Percentiles rank a stretch among this genome's conserved stretches.
Evolutionary conservation across 2,113 vertebrate genomes (phyloP).

Genomic region (Pomatorhinus ruficollis): DNA sequence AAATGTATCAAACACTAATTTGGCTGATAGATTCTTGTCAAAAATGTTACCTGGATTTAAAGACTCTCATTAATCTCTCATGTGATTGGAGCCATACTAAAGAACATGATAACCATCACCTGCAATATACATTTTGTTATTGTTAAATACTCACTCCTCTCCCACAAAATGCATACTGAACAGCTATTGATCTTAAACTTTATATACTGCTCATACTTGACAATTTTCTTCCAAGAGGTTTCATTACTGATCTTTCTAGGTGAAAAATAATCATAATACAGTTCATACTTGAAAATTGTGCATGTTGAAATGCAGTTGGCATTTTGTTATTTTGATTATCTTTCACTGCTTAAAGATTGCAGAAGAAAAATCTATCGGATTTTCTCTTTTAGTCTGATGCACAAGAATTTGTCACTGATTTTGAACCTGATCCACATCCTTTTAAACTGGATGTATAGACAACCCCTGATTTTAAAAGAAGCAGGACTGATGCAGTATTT

Average conservation of each 20-base stretch:
- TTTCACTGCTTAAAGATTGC: background rate
- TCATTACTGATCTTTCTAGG: background rate
- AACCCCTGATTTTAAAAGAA: background rate
- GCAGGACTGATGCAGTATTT: background rate
- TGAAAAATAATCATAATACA: background rate
- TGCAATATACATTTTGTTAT: background rate
- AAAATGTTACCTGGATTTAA: background rate
- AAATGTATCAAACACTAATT: background rate
- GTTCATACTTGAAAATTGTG: background rate
- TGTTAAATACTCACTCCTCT: background rate
- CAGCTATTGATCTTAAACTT: background rate
- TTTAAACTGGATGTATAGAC: background rate
- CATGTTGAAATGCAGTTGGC: background rate
- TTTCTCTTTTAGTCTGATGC: background rate
- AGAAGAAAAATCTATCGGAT: background rate
- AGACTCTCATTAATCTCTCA: background rate
- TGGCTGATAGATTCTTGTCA: background rate
- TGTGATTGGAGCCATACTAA: background rate
- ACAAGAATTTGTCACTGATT: background rate
- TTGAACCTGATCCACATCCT: background rate
- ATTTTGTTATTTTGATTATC: background rate
- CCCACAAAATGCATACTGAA: background rate
- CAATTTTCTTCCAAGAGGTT: background rate
- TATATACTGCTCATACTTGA: background rate
- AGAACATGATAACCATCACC: background rate